Conservation (phyloP, 2,797 vertebrate species). For the Sebastes diaconus region DNA sequence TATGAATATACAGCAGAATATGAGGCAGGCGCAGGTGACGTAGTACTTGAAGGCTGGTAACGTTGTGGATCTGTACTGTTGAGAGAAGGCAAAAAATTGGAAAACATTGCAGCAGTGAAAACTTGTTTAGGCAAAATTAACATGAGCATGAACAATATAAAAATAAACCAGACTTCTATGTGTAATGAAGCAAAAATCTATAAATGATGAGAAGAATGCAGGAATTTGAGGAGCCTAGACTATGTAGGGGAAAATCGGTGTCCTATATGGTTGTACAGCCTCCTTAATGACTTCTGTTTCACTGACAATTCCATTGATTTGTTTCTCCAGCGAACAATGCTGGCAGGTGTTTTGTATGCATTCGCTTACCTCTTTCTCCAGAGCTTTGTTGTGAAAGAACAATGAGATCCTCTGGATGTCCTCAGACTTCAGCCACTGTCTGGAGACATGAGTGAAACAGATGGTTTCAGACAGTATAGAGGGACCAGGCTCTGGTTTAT, state of each 20-base stretch:
- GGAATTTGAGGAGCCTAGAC: neutral
- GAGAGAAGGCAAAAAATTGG: conserved; percentile 30
- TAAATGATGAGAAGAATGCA: neutral
- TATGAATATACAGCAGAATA: conserved; percentile 97
- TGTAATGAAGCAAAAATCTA: neutral
- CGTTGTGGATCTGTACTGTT: conserved; percentile 94
- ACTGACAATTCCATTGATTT: conserved; percentile 19
- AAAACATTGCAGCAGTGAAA: neutral
- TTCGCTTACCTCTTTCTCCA: conserved; percentile 94
- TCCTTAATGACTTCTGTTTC: neutral
- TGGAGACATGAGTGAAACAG: conserved; percentile 70
- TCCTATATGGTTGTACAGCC: neutral
- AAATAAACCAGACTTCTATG: neutral
- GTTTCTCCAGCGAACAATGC: conserved; percentile 1
- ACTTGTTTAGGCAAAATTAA: neutral
- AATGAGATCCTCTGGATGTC: conserved; percentile 98
- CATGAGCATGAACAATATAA: neutral
- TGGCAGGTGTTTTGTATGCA: conserved; percentile 20
- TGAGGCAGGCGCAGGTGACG: conserved; percentile 95
- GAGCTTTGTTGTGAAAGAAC: conserved; percentile 96
- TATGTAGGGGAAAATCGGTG: neutral
- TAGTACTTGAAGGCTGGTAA: conserved; percentile 98
- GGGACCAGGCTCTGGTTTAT: neutral
- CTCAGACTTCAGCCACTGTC: conserved; percentile 98
- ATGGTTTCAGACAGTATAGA: neutral